Evolutionary conservation across 2,797 vertebrate species (phyloP), one percentile per base, ranked within the genome.

Genomic region (Neoniphon sammara): DNA sequence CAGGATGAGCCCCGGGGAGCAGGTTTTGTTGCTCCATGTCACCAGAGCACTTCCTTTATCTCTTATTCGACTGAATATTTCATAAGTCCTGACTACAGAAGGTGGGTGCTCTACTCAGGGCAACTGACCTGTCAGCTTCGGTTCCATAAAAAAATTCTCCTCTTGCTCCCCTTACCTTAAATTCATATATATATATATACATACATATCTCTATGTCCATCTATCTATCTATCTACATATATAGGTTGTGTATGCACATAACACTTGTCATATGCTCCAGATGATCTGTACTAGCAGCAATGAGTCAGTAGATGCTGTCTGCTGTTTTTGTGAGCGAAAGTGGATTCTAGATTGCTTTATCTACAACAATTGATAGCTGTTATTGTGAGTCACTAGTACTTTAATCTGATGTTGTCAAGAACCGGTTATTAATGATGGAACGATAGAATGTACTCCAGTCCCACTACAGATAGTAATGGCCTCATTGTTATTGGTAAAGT

Each of bases 31-130:
- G 66, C 78, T 83, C 60, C 42, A 77, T 90, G 85, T 83, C 85
- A 83, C 75, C 25, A 65, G 63, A 78, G 74, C 74, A 14, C 75
- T 85, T 78, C 70, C 80, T 87, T 83, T 81, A 78, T 87, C 84
- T 85, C 74, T 58, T 27, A 60, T 66, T 75, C 58, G 47, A 54
- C 78, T 91, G 78, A 89, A 91, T 92, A 89, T 91, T 92, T 92
- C 76, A 89, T 85, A 82, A 77, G 66, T 81, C 81, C 70, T 68
- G 86, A 80, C 68, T 42, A 78, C 31, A 64, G 75, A 74, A 72
- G 74, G 44, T 70, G 74, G 30, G 72, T 54, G 65, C 66, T 81
- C 58, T 18, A 54, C 82, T 79, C 62, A 57, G 68, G 70, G 76
- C 71, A 59, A 58, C 50, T 83, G 79, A 85, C 78, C 81, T 47